A percentile compares a stretch with the other conserved stretches of the same genome.
Evolutionary conservation across 1,140 invertebrate genomes (phyloP).

Genomic region (Brachionus rotundiformis): DNA sequence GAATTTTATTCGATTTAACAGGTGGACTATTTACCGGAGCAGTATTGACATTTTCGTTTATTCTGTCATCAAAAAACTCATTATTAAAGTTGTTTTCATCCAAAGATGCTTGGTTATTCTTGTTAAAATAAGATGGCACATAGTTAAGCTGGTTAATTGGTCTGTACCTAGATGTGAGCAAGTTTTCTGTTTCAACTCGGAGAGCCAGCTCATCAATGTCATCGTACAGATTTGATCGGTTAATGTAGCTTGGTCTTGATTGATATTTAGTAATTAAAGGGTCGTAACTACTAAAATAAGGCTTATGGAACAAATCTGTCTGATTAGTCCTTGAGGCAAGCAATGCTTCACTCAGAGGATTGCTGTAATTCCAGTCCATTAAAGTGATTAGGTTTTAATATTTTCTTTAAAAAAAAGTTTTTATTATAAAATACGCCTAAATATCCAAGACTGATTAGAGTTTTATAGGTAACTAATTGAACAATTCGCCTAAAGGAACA

Average conservation of each 20-base stretch:
- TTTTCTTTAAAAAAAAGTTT: not conserved
- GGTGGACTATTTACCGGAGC: not conserved
- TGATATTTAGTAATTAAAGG: conserved; percentile 30
- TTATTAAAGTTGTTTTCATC: not conserved
- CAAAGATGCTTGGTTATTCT: not conserved
- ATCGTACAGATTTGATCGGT: not conserved
- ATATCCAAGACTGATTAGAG: not conserved
- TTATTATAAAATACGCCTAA: not conserved
- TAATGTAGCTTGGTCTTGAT: not conserved
- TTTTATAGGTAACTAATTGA: not conserved
- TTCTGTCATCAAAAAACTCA: not conserved
- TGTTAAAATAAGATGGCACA: conserved; percentile 34
- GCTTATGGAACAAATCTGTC: not conserved
- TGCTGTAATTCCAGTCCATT: conserved; percentile 50
- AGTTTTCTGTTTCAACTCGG: conserved; percentile 21
- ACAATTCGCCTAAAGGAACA: not conserved
- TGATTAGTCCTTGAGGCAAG: conserved; percentile 27
- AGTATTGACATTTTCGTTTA: not conserved
- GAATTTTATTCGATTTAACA: not conserved
- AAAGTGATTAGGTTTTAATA: not conserved
- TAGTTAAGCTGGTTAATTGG: conserved; percentile 27
- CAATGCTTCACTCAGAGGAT: conserved; percentile 35
- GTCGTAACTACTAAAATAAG: conserved; percentile 43
- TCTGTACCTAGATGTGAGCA: conserved; percentile 40
- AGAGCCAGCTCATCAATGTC: conserved; percentile 35